Percentiles rank a stretch among this genome's conserved stretches.
Conservation (phyloP, 2,113 vertebrate genomes). For the Oncorhynchus masou region DNA sequence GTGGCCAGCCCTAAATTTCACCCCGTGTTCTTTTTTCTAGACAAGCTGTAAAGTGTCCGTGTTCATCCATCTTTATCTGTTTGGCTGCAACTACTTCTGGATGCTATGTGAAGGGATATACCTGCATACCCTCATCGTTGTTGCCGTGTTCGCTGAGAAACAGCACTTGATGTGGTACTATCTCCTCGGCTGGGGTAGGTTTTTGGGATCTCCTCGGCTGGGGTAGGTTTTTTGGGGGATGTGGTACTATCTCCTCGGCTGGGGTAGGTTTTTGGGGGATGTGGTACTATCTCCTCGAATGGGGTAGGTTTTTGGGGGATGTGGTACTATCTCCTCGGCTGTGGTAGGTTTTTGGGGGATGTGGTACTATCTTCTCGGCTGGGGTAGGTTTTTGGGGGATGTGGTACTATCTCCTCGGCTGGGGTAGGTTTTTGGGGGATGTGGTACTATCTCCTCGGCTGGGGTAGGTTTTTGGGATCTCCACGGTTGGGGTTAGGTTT, state of each 20-base stretch:
- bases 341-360: conserved; percentile 82
- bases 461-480: conserved; percentile 83
- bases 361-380: conserved; percentile 98
- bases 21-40: conserved; percentile 60
- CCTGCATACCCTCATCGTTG: conserved; percentile 95
- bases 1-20: background rate
- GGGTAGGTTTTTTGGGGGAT: no score
- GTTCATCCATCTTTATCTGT: conserved; percentile 92
- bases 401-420: no score
- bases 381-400: conserved; percentile 76
- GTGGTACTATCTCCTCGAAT: no score
- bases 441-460: conserved; percentile 98
- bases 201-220: no score
- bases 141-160: conserved; percentile 97
- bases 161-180: conserved; percentile 98
- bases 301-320: conserved; percentile 41
- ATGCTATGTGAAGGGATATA: conserved; percentile 99
- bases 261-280: no score
- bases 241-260: no score
- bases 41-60: conserved; percentile 90
- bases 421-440: conserved; percentile 42
- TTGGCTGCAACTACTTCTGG: conserved; percentile 98
- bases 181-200: conserved; percentile 94
- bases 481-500: conserved; percentile 90
- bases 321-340: conserved; percentile 98